Evolutionary conservation across 2,888 invertebrate species (phyloP).

Genomic region (Ashinkailepas kermadecensis): DNA sequence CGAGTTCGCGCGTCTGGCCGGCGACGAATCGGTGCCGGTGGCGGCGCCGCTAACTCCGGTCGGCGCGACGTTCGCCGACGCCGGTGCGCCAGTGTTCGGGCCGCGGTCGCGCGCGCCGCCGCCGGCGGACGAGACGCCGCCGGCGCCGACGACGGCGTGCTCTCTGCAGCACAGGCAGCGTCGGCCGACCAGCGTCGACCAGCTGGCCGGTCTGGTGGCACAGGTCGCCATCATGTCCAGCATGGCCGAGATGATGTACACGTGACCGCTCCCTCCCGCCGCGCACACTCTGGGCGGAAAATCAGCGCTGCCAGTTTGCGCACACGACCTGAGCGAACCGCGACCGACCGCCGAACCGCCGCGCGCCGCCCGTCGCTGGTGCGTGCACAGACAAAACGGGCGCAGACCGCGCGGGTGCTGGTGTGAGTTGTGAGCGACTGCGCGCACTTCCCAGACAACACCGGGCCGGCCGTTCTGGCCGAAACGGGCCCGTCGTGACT

Average conservation of each 20-base stretch:
- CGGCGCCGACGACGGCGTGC: background rate
- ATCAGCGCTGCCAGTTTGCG: background rate
- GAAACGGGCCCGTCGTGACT: too few species aligned
- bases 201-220: conserved; percentile 1
- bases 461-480: too few species aligned
- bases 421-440: too few species aligned
- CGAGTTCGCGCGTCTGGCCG: background rate
- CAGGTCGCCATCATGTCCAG: conserved; percentile 21
- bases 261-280: background rate
- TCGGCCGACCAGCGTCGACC: background rate
- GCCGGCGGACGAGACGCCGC: background rate
- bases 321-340: background rate
- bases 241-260: conserved; percentile 22
- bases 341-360: background rate
- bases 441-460: too few species aligned
- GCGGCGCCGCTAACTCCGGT: background rate
- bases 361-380: background rate
- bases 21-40: too few species aligned
- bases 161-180: background rate
- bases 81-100: background rate
- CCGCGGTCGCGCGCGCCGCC: background rate
- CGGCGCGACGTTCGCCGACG: background rate
- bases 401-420: too few species aligned
- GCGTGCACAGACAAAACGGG: background rate
- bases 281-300: background rate